A percentile compares a stretch with the other conserved stretches of the same genome.
These are phyloP conservation scores for Dasyornis broadbenti DNA, from an alignment of 2,113 vertebrate species.

Conservation along the genomic window DNA sequence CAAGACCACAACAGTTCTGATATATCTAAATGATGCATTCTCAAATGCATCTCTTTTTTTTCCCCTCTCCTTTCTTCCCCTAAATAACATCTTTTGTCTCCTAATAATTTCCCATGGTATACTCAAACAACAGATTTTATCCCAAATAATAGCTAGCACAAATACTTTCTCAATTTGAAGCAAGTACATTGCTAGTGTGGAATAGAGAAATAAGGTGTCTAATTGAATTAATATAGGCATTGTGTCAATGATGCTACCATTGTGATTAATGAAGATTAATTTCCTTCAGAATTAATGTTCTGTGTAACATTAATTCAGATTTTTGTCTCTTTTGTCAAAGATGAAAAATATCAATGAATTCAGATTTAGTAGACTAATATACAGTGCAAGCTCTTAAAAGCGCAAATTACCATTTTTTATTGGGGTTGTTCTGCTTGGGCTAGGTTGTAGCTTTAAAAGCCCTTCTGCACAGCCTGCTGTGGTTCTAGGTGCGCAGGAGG, in stretches of 20 bases:
- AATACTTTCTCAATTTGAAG: not conserved
- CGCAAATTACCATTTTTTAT: not conserved
- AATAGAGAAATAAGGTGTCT: not conserved
- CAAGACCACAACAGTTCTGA: not conserved
- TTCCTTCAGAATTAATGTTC: not conserved
- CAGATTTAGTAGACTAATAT: not conserved
- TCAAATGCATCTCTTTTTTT: not conserved
- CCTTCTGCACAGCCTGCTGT: not conserved
- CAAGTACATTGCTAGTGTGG: not conserved
- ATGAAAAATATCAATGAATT: not conserved
- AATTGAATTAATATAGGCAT: not conserved
- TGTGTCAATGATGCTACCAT: not conserved
- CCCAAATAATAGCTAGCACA: not conserved
- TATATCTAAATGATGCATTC: not conserved
- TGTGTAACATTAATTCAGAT: no score
- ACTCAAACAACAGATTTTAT: not conserved
- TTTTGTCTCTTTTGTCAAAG: not conserved
- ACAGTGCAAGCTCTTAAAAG: not conserved
- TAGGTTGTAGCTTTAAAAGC: not conserved
- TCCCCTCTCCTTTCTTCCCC: not conserved
- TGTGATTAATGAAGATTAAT: constrained; percentile 40
- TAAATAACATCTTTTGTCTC: not conserved
- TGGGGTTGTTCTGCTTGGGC: not conserved
- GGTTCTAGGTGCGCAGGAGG: not conserved
- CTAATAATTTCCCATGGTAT: not conserved